phyloP scores from a whole-genome alignment of 1,140 invertebrate genomes.

The Watersipora subatra region DNA sequence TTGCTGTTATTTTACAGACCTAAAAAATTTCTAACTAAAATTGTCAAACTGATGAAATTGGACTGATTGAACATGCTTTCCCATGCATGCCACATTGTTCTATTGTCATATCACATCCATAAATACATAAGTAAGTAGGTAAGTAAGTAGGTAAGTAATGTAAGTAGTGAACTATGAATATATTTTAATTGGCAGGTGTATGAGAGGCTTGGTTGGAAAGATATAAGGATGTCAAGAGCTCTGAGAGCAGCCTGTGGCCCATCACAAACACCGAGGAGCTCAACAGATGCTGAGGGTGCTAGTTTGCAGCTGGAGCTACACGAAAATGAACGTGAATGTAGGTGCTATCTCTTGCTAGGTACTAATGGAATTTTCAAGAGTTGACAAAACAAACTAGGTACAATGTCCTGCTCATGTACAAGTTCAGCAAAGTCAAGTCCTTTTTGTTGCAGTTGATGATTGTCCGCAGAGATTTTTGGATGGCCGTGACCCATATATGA shows the following conservation, averaged over 20 bases:
- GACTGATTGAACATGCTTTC: too few relatives aligned
- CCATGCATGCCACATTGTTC: too few relatives aligned
- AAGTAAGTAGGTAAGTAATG: too few relatives aligned
- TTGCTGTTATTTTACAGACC: too few relatives aligned
- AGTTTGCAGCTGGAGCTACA: constrained; percentile 74
- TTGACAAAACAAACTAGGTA: background rate
- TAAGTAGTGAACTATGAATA: too few relatives aligned
- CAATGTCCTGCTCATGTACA: background rate
- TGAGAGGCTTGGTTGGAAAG: constrained; percentile 81
- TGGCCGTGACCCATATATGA: constrained; percentile 60
- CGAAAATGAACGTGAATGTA: constrained; percentile 79
- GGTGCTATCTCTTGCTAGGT: constrained; percentile 25
- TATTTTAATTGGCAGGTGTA: too few relatives aligned
- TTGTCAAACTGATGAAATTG: too few relatives aligned
- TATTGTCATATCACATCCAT: too few relatives aligned
- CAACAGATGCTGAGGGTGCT: constrained; percentile 74
- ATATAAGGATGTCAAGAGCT: constrained; percentile 73
- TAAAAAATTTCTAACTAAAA: too few relatives aligned
- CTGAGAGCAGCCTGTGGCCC: constrained; percentile 79
- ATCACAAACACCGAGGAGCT: constrained; percentile 75
- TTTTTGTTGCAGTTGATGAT: constrained; percentile 48
- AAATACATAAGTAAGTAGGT: too few relatives aligned
- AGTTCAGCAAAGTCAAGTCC: too few relatives aligned
- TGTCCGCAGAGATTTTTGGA: constrained; percentile 91
- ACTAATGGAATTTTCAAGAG: background rate